Evolutionary conservation across 2,113 vertebrate species (phyloP).

Genomic region (Cyanoderma ruficeps): DNA sequence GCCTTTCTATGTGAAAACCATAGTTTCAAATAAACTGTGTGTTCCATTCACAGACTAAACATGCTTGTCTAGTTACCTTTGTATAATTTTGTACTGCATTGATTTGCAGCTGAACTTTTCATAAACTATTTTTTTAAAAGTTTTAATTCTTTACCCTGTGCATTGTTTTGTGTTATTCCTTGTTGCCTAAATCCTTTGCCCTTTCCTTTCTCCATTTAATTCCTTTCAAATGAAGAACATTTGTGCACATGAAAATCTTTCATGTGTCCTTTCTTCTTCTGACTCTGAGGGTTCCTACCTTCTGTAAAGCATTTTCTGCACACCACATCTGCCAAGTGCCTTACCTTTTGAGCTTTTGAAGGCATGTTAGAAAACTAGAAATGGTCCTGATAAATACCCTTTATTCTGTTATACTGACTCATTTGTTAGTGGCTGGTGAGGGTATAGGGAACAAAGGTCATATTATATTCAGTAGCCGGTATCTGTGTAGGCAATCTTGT

Average conservation of each 20-base stretch:
- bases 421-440: neutral
- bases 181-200: neutral
- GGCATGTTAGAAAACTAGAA: neutral
- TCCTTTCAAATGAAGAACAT: neutral
- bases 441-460: neutral
- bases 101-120: neutral
- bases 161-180: neutral
- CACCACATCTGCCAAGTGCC: neutral
- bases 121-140: neutral
- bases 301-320: neutral
- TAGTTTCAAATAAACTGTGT: neutral
- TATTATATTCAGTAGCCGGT: neutral
- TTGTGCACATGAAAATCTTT: neutral
- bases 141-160: neutral
- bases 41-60: neutral
- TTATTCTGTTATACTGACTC: neutral
- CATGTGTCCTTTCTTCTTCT: neutral
- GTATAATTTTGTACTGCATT: neutral
- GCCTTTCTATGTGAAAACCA: neutral
- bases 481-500: neutral
- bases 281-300: neutral
- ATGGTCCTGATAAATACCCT: neutral
- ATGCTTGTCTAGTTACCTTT: neutral
- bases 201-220: neutral
- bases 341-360: neutral